Base-by-base conservation (phyloP, 1,140 invertebrate species). In the Riptortus pedestris region DNA sequence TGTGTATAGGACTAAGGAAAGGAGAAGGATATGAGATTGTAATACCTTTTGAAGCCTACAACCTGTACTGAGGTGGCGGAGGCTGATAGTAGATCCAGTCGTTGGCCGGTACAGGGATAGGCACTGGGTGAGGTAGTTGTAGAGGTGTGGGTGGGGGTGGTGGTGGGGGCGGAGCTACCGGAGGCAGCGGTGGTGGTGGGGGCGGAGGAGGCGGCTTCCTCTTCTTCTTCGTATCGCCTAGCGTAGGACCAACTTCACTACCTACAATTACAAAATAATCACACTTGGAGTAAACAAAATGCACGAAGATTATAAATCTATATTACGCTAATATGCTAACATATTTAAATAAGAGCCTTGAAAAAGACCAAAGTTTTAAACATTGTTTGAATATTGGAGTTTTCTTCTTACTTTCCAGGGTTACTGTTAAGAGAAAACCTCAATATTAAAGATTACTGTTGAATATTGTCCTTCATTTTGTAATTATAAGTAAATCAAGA, bases 131-230 rank as follows among this genome's bases (percentile, higher is more conserved):
- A 2, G n/a, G n/a, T 9, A 26, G 1, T 1, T 18, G 52, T 27
- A 26, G 52, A n/a, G 27, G 22, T 1, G 52, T 18, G 1, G 57
- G 57, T 38, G 57, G 57, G 28, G 57, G 57, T 14, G 57, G 57
- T 4, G 57, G 57, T 29, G 48, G 48, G 5, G 48, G 48, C 48
- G 48, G 7, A 20, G n/a, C n/a, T 20, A 18, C 7, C 7, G 48
- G 48, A 7, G n/a, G 48, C 9, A 18, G 48, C 18, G 48, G 48
- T 24, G 48, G 48, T 24, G 48, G 48, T 7, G 48, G 48, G 7
- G 48, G 48, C 7, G 48, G 48, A 51, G 51, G 51, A 27, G 51
- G 57, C 0, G 57, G 57, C n/a, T 38, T 38, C 28, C 28, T 38
- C n/a, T 59, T 38, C 57, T 55, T 55, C 57, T 59, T 29, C 9